phyloP scores from a whole-genome alignment of 2,113 vertebrate species.

The Channa maculata region DNA sequence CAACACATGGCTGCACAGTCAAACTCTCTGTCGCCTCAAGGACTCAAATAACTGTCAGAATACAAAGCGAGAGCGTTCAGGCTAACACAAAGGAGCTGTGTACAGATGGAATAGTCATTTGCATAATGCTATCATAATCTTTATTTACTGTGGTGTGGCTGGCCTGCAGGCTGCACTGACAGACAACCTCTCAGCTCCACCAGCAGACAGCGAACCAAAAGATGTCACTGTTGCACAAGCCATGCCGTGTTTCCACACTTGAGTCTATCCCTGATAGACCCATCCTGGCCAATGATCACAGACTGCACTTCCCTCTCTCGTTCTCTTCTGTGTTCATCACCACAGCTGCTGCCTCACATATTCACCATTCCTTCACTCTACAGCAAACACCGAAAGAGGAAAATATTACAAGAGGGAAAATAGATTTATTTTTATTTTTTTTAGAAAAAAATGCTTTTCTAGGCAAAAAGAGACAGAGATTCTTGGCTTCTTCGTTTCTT shows the following conservation, averaged over 20 bases:
- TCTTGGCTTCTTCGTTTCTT: not conserved
- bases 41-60: constrained; percentile 28
- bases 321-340: constrained; percentile 1
- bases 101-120: constrained; percentile 41
- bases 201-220: constrained; percentile 60
- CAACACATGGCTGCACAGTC: constrained; percentile 23
- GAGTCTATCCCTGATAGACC: not conserved
- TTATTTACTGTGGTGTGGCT: constrained; percentile 22
- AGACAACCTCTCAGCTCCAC: constrained; percentile 4
- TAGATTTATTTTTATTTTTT: not conserved
- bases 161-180: constrained; percentile 11
- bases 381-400: not conserved
- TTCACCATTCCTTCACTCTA: not conserved
- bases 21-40: constrained; percentile 20
- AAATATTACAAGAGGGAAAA: not conserved
- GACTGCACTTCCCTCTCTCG: not conserved
- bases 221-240: constrained; percentile 84
- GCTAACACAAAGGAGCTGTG: constrained; percentile 18
- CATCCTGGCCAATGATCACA: constrained; percentile 5
- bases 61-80: constrained; percentile 13
- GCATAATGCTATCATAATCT: constrained; percentile 52
- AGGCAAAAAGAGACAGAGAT: not conserved
- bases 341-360: not conserved
- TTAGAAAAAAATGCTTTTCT: not conserved
- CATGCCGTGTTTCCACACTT: not conserved